Evolutionary conservation across 2,797 vertebrate species (phyloP).

Genomic region (Falco novaeseelandiae): DNA sequence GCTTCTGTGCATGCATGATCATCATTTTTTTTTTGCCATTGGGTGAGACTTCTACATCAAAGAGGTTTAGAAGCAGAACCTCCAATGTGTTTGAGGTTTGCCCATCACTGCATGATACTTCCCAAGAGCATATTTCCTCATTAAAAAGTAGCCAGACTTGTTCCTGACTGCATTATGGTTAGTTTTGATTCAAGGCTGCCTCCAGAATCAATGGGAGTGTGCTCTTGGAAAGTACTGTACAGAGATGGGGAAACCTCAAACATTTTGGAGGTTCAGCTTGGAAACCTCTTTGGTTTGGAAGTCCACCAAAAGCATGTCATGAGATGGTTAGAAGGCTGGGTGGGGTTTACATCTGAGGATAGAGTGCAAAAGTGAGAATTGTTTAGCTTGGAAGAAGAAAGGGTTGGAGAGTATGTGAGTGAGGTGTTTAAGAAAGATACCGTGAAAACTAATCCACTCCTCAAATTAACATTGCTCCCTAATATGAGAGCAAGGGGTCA

Average conservation of each 20-base stretch:
- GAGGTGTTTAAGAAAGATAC: constrained; percentile 54
- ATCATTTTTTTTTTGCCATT: not conserved
- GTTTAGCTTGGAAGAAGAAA: constrained; percentile 65
- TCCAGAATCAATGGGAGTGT: constrained; percentile 70
- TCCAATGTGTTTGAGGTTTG: constrained; percentile 65
- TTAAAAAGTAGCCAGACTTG: constrained; percentile 70
- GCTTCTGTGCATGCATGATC: not conserved
- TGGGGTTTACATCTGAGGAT: constrained; percentile 69
- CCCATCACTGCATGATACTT: constrained; percentile 60
- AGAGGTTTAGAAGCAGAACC: constrained; percentile 27
- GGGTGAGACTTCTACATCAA: constrained; percentile 46
- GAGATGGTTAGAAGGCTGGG: constrained; percentile 65
- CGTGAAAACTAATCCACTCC: constrained; percentile 11
- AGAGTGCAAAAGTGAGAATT: constrained; percentile 70
- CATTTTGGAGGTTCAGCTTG: constrained; percentile 70
- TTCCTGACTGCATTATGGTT: constrained; percentile 54
- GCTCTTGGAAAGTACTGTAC: constrained; percentile 66
- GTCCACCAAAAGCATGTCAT: constrained; percentile 68
- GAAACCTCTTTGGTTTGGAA: constrained; percentile 75
- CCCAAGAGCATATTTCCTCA: constrained; percentile 63
- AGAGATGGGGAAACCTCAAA: constrained; percentile 75
- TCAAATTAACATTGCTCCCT: not conserved
- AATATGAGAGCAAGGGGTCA: not conserved
- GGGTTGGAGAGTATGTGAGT: not conserved
- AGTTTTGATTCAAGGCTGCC: constrained; percentile 54